Evolutionary conservation across 2,113 vertebrate species (phyloP).

Genomic region (Ammospiza caudacuta): DNA sequence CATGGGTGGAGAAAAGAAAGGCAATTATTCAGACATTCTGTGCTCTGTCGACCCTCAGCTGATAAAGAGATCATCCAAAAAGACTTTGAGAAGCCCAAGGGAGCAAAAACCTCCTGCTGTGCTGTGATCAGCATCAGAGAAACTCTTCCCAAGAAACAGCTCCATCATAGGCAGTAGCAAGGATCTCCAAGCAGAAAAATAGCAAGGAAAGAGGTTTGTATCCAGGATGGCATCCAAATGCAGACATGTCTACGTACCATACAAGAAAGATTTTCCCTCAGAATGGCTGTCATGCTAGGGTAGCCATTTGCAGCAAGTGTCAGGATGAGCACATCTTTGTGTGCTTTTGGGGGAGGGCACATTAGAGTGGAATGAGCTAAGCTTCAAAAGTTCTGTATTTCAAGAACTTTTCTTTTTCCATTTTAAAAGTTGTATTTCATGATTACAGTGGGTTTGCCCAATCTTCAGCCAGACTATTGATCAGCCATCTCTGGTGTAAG

Average conservation of each 20-base stretch:
- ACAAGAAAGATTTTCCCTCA: background rate
- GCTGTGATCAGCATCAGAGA: background rate
- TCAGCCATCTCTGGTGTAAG: background rate
- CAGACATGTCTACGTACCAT: background rate
- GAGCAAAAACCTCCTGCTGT: fast-evolving
- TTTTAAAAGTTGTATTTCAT: background rate
- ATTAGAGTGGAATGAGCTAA: background rate
- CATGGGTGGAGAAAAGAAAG: background rate
- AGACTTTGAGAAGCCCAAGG: background rate
- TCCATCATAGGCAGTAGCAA: background rate
- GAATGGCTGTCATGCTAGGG: background rate
- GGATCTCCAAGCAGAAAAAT: background rate
- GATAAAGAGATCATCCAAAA: background rate
- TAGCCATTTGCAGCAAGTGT: background rate
- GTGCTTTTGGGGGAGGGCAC: background rate
- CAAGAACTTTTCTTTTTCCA: background rate
- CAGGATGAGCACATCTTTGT: background rate
- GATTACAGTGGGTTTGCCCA: background rate
- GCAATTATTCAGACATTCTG: background rate
- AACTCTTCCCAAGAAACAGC: background rate
- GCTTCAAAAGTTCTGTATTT: background rate
- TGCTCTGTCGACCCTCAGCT: background rate
- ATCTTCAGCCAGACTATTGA: background rate
- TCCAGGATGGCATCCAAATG: fast-evolving
- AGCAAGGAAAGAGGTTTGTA: background rate